These are phyloP conservation scores for Uropetala carovei DNA, from an alignment of 2,888 invertebrate species.

Conservation along the genomic window DNA sequence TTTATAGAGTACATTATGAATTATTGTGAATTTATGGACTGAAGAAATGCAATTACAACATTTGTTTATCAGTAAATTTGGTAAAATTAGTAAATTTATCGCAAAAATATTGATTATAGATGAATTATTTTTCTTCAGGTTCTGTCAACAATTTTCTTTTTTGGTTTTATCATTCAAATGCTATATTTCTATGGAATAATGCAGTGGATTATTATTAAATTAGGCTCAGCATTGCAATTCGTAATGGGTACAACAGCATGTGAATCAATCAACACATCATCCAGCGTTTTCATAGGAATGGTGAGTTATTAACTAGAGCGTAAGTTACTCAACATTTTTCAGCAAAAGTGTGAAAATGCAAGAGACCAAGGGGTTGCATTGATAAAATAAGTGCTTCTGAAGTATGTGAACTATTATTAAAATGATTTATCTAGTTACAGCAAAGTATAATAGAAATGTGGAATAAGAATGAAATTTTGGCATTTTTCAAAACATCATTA, in stretches of 20 bases:
- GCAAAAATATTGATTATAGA: not conserved
- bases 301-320: conserved; percentile 68
- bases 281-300: conserved; percentile 79
- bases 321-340: too few species aligned
- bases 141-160: conserved; percentile 78
- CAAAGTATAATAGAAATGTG: too few species aligned
- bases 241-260: conserved; percentile 78
- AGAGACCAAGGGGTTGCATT: too few species aligned
- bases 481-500: too few species aligned
- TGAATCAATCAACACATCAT: conserved; percentile 78
- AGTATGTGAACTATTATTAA: too few species aligned
- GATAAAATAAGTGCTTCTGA: too few species aligned
- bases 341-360: not conserved
- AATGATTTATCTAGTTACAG: too few species aligned
- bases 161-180: conserved; percentile 77
- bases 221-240: conserved; percentile 76
- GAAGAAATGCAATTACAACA: not conserved
- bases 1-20: too few species aligned
- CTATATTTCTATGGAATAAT: conserved; percentile 77
- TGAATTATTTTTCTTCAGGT: conserved; percentile 69
- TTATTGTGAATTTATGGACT: too few species aligned
- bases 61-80: not conserved
- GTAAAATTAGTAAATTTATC: not conserved
- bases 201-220: conserved; percentile 76
- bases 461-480: too few species aligned